Percentiles rank a stretch among this genome's conserved stretches.
phyloP scores from a whole-genome alignment of 2,113 vertebrate genomes.

The Bambusicola thoracicus region DNA sequence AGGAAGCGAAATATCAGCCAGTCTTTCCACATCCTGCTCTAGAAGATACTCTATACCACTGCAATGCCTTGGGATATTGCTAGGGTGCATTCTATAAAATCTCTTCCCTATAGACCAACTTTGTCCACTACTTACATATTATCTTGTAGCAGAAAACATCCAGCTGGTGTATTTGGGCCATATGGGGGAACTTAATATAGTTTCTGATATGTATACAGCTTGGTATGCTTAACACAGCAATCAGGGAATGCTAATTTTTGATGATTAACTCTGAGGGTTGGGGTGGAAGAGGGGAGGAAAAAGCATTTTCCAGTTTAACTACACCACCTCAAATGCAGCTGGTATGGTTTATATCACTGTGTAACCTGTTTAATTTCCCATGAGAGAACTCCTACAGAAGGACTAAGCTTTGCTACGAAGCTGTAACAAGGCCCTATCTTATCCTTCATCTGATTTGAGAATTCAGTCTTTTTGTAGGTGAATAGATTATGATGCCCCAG shows the following conservation, averaged over 20 bases:
- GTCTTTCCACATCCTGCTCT: neutral
- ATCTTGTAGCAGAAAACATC: neutral
- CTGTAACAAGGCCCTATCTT: neutral
- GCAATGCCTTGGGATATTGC: neutral
- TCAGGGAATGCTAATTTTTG: conserved; percentile 7
- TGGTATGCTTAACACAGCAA: neutral
- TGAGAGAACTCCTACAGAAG: neutral
- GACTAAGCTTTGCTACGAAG: neutral
- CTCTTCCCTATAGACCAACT: neutral
- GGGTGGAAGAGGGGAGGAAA: neutral
- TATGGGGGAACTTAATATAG: neutral
- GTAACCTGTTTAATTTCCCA: neutral
- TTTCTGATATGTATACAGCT: neutral
- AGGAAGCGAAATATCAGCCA: neutral
- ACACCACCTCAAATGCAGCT: neutral
- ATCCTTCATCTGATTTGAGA: neutral
- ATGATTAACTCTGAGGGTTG: neutral
- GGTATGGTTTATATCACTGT: neutral
- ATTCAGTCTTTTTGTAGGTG: neutral
- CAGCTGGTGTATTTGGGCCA: neutral
- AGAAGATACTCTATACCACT: neutral
- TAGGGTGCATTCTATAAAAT: neutral
- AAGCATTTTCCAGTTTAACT: neutral
- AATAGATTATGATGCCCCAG: neutral
- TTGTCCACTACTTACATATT: neutral